A percentile compares a stretch with the other conserved stretches of the same genome.
Evolutionary conservation across 2,113 vertebrate species (phyloP).

Genomic region (Leiothrix lutea): DNA sequence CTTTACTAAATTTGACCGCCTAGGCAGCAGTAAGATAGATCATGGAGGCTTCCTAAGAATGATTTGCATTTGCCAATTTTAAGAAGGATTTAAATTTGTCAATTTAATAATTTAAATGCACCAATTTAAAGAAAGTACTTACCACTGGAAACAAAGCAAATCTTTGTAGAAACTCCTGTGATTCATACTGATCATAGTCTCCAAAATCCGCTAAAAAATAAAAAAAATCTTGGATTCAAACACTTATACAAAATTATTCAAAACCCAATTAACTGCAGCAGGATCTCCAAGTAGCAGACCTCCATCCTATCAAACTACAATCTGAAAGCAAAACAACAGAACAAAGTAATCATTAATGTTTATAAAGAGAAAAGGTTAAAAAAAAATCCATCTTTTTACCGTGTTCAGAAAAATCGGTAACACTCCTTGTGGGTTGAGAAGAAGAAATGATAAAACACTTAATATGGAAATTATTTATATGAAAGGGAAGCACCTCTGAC

Average conservation of each 20-base stretch:
- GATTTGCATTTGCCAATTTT: neutral
- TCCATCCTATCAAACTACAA: neutral
- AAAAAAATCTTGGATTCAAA: slow-evolving; percentile 24
- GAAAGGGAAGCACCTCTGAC: neutral
- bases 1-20: neutral
- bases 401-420: neutral
- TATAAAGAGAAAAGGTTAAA: neutral
- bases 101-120: neutral
- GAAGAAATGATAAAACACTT: neutral
- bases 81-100: neutral
- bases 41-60: neutral
- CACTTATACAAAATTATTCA: neutral
- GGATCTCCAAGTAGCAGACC: neutral
- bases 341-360: neutral
- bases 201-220: slow-evolving; percentile 90
- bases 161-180: slow-evolving; percentile 96
- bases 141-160: slow-evolving; percentile 96
- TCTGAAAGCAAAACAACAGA: neutral
- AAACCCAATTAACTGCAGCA: neutral
- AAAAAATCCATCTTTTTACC: neutral
- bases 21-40: neutral
- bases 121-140: slow-evolving; percentile 62
- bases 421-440: neutral
- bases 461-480: neutral
- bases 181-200: slow-evolving; percentile 95